Evolutionary conservation across 2,888 invertebrate species (phyloP), one percentile per base, ranked within the genome.

Genomic region (Hermaeophaga mercurialis): DNA sequence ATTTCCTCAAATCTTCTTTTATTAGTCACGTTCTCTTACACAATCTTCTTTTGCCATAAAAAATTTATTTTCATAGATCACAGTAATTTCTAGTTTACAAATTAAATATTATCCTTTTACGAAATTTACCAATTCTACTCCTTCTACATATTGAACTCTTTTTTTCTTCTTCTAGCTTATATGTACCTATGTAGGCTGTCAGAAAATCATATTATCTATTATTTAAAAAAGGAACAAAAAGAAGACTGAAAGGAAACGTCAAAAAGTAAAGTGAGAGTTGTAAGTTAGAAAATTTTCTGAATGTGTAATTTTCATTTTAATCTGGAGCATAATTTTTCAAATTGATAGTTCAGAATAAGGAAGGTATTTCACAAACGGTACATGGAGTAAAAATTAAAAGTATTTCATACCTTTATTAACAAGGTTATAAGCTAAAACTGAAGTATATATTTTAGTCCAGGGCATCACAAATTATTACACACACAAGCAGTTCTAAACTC

Each of bases 401-500:
- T 11, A 26, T n/a, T n/a, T n/a, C n/a, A n/a, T n/a, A n/a, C n/a
- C n/a, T n/a, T n/a, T n/a, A 12, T 12, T 9, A 43, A 43, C 26
- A 52, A 52, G 43, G 43, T 52, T 52, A 44, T 34, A 47, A 34
- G 17, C 17, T 34, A 36, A 17, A 26, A 18, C 15, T 12, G 18
- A 26, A 18, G 43, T 18, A 33, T 12, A 43, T 43, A 52, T 24
- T 43, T 52, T 43, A 34, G 52, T 52, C 52, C 34, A 52, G 43
- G 43, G 33, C 50, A 50, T 50, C 24, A 18, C 19, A 28, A 49
- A 49, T 41, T 43, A 24, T 18, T 17, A 43, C 18, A 33, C 50
- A 28, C 24, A 45, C 22, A 22, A 24, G 17, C 24, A 52, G 44
- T 33, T 52, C 17, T 44, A 9, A 43, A 33, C 43, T 52, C 15